Percentiles rank a stretch among this genome's conserved stretches.
These are phyloP conservation scores for Salvelinus alpinus DNA, from an alignment of 2,113 vertebrate genomes.

Conservation along the genomic window DNA sequence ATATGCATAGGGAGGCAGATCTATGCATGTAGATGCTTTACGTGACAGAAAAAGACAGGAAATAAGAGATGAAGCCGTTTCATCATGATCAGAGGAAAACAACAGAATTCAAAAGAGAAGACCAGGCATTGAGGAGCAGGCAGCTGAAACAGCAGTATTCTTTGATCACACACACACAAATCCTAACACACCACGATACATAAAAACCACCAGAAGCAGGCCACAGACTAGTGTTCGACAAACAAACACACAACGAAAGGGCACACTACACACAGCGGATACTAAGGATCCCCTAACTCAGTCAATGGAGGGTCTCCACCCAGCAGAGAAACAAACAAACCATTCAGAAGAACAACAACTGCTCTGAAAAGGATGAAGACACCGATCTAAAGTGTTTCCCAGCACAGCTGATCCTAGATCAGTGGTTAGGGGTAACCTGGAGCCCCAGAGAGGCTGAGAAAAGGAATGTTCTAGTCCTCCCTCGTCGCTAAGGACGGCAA, in stretches of 20 bases:
- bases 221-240: slow-evolving; percentile 33
- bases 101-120: slow-evolving; percentile 24
- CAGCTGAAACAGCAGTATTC: slow-evolving; percentile 43
- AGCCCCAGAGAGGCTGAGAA: neutral
- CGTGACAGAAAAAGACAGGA: slow-evolving; percentile 36
- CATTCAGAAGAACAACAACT: neutral
- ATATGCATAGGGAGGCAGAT: slow-evolving; percentile 61
- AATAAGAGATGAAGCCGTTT: slow-evolving; percentile 37
- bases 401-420: neutral
- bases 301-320: slow-evolving; percentile 26
- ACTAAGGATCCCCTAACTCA: slow-evolving; percentile 23
- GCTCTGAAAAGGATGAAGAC: slow-evolving; percentile 29
- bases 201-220: slow-evolving; percentile 23
- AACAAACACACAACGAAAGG: slow-evolving; percentile 28
- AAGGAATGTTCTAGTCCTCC: neutral
- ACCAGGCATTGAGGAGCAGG: slow-evolving; percentile 31
- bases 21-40: slow-evolving; percentile 55
- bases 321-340: slow-evolving; percentile 2
- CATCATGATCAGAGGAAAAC: slow-evolving; percentile 41
- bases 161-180: slow-evolving; percentile 12
- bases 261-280: slow-evolving; percentile 49
- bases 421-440: neutral
- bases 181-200: slow-evolving; percentile 13
- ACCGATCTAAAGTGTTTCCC: slow-evolving; percentile 40
- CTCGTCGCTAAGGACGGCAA: neutral